Percentiles rank a stretch among this genome's conserved stretches.
Conservation (phyloP, 1,140 invertebrate genomes). For the Plodia interpunctella region DNA sequence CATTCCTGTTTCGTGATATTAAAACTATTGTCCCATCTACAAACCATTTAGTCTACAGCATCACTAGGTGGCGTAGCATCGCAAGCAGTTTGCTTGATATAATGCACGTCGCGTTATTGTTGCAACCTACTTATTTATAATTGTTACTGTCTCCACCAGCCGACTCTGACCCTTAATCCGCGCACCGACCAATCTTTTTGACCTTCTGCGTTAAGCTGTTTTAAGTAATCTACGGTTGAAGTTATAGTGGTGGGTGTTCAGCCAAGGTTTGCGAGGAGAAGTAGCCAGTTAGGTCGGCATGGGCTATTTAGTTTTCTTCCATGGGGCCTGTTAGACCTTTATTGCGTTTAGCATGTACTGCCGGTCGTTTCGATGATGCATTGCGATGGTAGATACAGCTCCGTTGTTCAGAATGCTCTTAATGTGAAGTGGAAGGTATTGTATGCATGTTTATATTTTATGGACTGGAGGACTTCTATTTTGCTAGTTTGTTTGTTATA, state of each 20-base stretch:
- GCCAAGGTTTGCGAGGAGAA: conserved; percentile 50
- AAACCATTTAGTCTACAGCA: conserved; percentile 35
- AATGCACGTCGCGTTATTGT: conserved; percentile 73
- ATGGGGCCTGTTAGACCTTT: conserved; percentile 64
- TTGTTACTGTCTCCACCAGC: conserved; percentile 59
- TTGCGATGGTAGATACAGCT: conserved; percentile 32
- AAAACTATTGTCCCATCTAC: neutral
- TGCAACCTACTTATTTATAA: conserved; percentile 75
- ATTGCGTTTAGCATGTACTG: conserved; percentile 55
- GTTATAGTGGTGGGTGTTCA: conserved; percentile 34
- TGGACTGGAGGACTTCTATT: neutral
- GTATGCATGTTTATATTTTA: neutral
- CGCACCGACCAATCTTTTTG: conserved; percentile 19
- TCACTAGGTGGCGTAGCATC: conserved; percentile 69
- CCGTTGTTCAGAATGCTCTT: conserved; percentile 11
- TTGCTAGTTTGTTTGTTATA: neutral
- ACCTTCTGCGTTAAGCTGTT: neutral
- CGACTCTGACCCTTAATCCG: conserved; percentile 31
- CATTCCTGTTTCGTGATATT: too few relatives aligned
- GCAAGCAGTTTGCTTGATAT: conserved; percentile 73
- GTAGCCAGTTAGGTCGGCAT: conserved; percentile 66
- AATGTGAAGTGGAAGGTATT: conserved; percentile 1
- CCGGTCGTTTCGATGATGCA: conserved; percentile 42
- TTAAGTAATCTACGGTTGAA: conserved; percentile 22
- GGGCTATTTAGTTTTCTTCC: conserved; percentile 72